Evolutionary conservation across 2,797 vertebrate species (phyloP).

Genomic region (Dromococcyx pavoninus): DNA sequence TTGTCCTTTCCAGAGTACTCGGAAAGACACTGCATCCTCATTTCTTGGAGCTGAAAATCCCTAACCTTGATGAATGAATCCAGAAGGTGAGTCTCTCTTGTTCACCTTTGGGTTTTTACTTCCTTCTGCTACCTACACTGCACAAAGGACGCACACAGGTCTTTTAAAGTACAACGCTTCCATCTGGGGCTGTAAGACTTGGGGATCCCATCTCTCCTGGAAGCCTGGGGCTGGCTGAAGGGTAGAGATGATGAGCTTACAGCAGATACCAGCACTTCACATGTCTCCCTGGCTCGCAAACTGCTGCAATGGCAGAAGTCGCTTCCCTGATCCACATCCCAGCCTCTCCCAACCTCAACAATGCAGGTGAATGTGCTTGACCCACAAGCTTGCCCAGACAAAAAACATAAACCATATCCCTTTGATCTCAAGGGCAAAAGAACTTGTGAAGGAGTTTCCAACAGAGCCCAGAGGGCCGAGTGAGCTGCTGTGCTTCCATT

Average conservation of each 20-base stretch:
- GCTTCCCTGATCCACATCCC: background rate
- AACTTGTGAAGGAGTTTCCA: rapidly evolving
- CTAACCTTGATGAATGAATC: background rate
- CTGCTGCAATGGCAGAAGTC: rapidly evolving
- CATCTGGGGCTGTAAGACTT: background rate
- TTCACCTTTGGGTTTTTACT: background rate
- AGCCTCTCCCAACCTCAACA: background rate
- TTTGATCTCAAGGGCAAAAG: background rate
- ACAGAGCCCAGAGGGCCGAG: rapidly evolving
- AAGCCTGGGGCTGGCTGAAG: background rate
- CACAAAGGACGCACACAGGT: background rate
- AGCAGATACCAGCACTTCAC: background rate
- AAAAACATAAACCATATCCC: background rate
- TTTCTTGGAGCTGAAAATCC: rapidly evolving
- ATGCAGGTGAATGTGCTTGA: rapidly evolving
- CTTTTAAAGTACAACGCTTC: background rate
- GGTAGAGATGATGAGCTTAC: background rate
- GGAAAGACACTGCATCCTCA: background rate
- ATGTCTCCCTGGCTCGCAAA: background rate
- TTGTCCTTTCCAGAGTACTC: background rate
- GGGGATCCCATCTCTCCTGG: rapidly evolving
- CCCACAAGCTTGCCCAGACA: background rate
- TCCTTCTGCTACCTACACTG: background rate
- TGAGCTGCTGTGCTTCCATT: background rate
- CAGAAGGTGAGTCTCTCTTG: background rate